Conservation (phyloP, 1,140 invertebrate genomes). For the Babylonia areolata region DNA sequence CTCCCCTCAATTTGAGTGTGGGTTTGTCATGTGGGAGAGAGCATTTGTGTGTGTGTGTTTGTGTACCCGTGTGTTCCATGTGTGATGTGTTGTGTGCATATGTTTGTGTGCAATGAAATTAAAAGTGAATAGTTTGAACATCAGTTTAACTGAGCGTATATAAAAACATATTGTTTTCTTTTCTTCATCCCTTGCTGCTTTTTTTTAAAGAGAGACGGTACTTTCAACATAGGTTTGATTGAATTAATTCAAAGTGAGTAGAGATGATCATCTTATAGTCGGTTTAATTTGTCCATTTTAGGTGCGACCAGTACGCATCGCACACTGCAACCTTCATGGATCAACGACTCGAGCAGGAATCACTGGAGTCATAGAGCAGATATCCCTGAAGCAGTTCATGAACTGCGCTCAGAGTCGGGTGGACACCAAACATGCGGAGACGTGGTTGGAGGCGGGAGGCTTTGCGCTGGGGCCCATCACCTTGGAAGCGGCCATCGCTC, state of each 20-base stretch:
- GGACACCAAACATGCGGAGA: constrained; percentile 61
- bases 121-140: no score
- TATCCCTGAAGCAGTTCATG: constrained; percentile 83
- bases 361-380: constrained; percentile 89
- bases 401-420: constrained; percentile 59
- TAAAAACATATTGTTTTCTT: no score
- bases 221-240: no score
- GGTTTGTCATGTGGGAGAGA: neutral
- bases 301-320: constrained; percentile 89
- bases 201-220: no score
- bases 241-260: no score
- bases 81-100: no score
- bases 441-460: constrained; percentile 95
- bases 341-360: constrained; percentile 91
- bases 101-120: no score
- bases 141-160: no score
- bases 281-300: constrained; percentile 68
- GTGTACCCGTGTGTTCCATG: neutral
- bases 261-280: no score
- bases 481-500: constrained; percentile 90
- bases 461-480: constrained; percentile 91
- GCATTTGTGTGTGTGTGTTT: neutral
- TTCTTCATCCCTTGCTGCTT: no score
- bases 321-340: constrained; percentile 96
- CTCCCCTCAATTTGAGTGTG: no score